Percentiles rank a stretch among this genome's conserved stretches.
These are phyloP conservation scores for Bungarus multicinctus DNA, from an alignment of 2,113 vertebrate genomes.

Conservation along the genomic window DNA sequence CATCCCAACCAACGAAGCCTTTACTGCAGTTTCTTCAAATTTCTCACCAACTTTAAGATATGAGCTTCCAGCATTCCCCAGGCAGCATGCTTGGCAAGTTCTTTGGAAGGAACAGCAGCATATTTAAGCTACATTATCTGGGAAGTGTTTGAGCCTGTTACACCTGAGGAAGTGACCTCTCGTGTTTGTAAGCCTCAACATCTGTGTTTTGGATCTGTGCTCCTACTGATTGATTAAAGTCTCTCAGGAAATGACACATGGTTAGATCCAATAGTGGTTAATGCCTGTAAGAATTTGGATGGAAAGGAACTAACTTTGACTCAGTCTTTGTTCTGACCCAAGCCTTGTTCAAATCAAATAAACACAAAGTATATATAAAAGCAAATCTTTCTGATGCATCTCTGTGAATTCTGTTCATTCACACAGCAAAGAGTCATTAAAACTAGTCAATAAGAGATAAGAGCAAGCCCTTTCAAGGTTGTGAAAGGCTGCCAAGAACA, in stretches of 20 bases:
- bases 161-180: background rate
- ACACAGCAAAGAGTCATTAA: too few relatives aligned
- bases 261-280: background rate
- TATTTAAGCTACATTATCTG: background rate
- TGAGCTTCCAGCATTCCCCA: background rate
- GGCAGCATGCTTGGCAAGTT: background rate
- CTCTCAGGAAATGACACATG: background rate
- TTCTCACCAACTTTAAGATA: background rate
- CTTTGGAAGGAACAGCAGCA: background rate
- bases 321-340: background rate
- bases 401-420: too few relatives aligned
- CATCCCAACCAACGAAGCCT: background rate
- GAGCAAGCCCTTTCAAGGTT: too few relatives aligned
- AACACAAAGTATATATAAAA: too few relatives aligned
- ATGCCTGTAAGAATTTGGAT: background rate
- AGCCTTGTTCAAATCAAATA: too few relatives aligned
- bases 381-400: too few relatives aligned
- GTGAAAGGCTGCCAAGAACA: too few relatives aligned
- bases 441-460: too few relatives aligned
- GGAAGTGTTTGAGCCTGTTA: background rate
- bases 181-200: background rate
- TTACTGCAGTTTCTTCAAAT: background rate
- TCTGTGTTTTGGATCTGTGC: background rate
- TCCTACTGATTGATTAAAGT: background rate
- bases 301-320: background rate